Evolutionary conservation across 2,113 vertebrate genomes (phyloP).

Genomic region (Urocitellus parryii): DNA sequence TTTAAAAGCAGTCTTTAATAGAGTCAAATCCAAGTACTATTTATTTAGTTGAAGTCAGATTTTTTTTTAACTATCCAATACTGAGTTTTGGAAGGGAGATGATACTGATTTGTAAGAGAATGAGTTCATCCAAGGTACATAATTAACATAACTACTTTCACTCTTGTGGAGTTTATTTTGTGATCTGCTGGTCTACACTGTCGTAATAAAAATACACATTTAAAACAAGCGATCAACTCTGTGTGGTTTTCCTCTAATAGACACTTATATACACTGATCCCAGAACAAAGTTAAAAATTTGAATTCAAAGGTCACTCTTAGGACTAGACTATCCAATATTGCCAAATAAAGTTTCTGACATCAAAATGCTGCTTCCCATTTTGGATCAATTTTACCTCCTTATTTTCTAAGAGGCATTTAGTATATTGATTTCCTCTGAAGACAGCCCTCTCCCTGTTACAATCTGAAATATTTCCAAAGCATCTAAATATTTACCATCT

Average conservation of each 20-base stretch:
- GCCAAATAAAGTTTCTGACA: conserved; percentile 22
- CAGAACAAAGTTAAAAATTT: background rate
- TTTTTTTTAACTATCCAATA: background rate
- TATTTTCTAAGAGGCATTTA: background rate
- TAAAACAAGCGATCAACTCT: background rate
- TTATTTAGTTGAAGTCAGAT: conserved; percentile 21
- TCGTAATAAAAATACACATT: background rate
- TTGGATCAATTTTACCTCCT: background rate
- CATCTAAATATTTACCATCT: background rate
- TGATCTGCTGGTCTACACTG: background rate
- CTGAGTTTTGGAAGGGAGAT: conserved; percentile 40
- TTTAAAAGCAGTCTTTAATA: background rate
- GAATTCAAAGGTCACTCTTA: background rate
- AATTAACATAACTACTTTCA: background rate
- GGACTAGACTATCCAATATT: background rate
- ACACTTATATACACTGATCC: background rate
- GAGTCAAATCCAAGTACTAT: background rate
- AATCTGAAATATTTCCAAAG: conserved; percentile 30
- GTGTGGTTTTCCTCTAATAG: background rate
- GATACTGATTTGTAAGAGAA: conserved; percentile 34
- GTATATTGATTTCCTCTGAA: background rate
- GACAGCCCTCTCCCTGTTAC: background rate
- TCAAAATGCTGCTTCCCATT: background rate
- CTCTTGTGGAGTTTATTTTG: background rate
- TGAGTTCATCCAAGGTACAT: conserved; percentile 10